Percentiles rank a stretch among this genome's conserved stretches.
Conservation (phyloP, 2,113 vertebrate genomes). For the Prunella fulvescens region DNA sequence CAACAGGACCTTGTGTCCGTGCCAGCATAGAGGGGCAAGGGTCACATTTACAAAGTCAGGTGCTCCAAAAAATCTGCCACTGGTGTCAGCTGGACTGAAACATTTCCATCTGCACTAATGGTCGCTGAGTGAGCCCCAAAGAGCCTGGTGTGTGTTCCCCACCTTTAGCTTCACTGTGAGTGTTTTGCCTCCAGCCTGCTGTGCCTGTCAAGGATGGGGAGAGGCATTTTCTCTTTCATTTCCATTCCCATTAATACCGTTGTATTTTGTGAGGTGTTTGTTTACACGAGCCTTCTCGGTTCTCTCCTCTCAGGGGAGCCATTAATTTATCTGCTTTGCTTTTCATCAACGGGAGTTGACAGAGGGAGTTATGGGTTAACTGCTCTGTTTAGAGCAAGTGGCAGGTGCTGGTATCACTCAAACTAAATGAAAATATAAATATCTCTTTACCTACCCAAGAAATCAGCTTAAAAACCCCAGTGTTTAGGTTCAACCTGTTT, state of each 20-base stretch:
- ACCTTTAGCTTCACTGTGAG: background rate
- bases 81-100: background rate
- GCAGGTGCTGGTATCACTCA: slow-evolving; percentile 64
- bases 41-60: background rate
- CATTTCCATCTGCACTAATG: background rate
- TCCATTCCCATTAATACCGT: slow-evolving; percentile 2
- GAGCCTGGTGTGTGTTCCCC: background rate
- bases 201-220: background rate
- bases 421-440: slow-evolving; percentile 54
- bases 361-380: slow-evolving; percentile 58
- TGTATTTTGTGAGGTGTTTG: slow-evolving; percentile 44
- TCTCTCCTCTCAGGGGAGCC: slow-evolving; percentile 42
- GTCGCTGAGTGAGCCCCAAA: background rate
- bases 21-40: background rate
- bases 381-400: slow-evolving; percentile 29
- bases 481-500: slow-evolving; percentile 27
- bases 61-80: background rate
- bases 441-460: slow-evolving; percentile 26
- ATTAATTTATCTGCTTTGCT: slow-evolving; percentile 59
- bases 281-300: background rate
- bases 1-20: background rate
- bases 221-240: background rate
- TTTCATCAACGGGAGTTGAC: slow-evolving; percentile 41
- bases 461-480: background rate
- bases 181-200: background rate